Base-by-base conservation (phyloP, 2,797 vertebrate species). In the Selene dorsalis region DNA sequence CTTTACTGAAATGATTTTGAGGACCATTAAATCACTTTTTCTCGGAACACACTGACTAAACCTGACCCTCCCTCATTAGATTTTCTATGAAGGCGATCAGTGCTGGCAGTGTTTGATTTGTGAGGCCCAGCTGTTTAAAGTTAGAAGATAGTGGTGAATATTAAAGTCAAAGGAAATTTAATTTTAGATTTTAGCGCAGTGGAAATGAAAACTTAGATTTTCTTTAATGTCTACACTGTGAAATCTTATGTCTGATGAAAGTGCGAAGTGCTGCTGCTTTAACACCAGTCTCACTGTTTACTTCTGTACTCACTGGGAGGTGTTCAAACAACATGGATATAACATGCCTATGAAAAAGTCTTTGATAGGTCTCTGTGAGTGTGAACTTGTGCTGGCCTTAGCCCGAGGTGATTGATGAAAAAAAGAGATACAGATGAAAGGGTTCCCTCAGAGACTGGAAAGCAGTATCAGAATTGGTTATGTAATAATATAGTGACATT, bases 191-290 rank as follows among this genome's bases (percentile, higher is more conserved):
- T 66, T 48, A 38, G 62, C 28, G 6, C 43, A 0, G 1, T 65
- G 41, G 38, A 59, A 55, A 77, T 41, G 3, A 16, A 41, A 61
- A 20, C 17, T 32, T 17, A 43, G 26, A 35, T 75, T 52, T 69
- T 20, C 39, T 63, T 22, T 63, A 52, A 53, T 72, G 43, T 65
- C 47, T n/a, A 61, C 28, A 26, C 56, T 16, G 72, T 78, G 58
- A 82, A 50, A 66, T 53, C 35, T 4, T 67, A 50, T 68, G 76
- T 86, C 77, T 65, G 57, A 41, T 24, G 22, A 26, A 77, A 83
- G 78, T 84, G 84, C 35, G 76, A 79, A 85, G 69, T 68, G 73
- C 39, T 41, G 39, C 68, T 79, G 86, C 85, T 88, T 87, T 83
- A 71, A 80, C 84, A 80, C 62, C 79, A 77, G 69, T 71, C 73